Conservation (phyloP, 2,797 vertebrate genomes). For the Adrianichthys oophorus region DNA sequence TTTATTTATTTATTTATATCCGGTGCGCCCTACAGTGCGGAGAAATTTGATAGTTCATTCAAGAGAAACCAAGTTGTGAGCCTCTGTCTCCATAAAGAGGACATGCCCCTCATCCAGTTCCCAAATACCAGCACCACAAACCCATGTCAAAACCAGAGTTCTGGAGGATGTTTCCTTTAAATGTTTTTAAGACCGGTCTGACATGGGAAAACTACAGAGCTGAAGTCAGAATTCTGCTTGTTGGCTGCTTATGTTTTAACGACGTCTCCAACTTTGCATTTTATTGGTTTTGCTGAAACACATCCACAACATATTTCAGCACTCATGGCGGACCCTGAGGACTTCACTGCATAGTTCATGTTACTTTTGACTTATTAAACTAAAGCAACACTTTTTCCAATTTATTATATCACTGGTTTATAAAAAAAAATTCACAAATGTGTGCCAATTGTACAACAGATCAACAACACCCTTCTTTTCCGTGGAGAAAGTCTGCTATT, state of each 20-base stretch:
- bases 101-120: slow-evolving; percentile 46
- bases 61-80: slow-evolving; percentile 38
- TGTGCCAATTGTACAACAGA: too few species aligned
- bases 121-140: slow-evolving; percentile 58
- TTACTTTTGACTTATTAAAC: too few species aligned
- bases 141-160: slow-evolving; percentile 39
- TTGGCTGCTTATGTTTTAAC: neutral
- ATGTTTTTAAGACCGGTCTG: slow-evolving; percentile 19
- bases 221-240: slow-evolving; percentile 7
- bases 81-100: slow-evolving; percentile 34
- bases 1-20: too few species aligned
- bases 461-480: too few species aligned
- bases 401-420: too few species aligned
- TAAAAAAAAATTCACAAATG: too few species aligned
- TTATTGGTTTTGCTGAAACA: neutral
- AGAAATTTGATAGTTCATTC: slow-evolving; percentile 19
- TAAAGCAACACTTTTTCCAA: too few species aligned
- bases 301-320: neutral
- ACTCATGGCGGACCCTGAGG: neutral
- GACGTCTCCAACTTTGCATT: slow-evolving; percentile 4
- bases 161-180: slow-evolving; percentile 28
- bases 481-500: too few species aligned
- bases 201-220: slow-evolving; percentile 12
- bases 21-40: too few species aligned
- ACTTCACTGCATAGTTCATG: too few species aligned